These are phyloP conservation scores for Cordilura impudica DNA, from an alignment of 2,888 invertebrate genomes.

Conservation along the genomic window DNA sequence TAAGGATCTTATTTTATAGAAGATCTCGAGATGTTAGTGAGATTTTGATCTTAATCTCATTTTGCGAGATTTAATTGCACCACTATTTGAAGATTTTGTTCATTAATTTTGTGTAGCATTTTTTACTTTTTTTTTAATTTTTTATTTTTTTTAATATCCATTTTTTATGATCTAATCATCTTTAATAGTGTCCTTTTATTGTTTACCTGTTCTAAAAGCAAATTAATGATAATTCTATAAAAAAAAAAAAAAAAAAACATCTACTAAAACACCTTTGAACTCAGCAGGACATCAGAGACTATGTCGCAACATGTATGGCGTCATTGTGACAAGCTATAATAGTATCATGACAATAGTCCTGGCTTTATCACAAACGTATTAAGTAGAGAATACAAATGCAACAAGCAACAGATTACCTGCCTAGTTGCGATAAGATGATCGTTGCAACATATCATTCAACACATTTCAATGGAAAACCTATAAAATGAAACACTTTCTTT, in stretches of 20 bases:
- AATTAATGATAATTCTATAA: conserved; percentile 2
- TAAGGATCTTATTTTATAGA: too few species aligned
- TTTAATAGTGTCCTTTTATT: not conserved
- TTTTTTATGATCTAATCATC: not conserved
- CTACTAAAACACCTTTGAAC: conserved; percentile 47
- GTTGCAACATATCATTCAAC: not conserved
- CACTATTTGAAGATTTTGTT: too few species aligned
- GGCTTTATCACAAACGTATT: not conserved
- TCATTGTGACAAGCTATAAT: conserved; percentile 29
- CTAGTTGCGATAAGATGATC: not conserved
- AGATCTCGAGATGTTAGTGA: too few species aligned
- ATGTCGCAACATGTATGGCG: conserved; percentile 25
- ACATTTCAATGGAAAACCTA: not conserved
- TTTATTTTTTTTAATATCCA: not conserved
- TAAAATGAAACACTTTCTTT: not conserved
- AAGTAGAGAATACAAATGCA: too few species aligned
- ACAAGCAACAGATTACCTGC: not conserved
- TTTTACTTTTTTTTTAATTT: not conserved
- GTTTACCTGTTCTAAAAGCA: conserved; percentile 7
- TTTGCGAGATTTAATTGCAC: too few species aligned
- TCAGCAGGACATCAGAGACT: conserved; percentile 40
- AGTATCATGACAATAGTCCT: not conserved
- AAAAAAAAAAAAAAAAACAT: conserved; percentile 21
- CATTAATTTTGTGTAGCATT: too few species aligned
- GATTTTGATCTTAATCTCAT: too few species aligned